These are phyloP conservation scores for Scylla paramamosain DNA, from an alignment of 1,140 invertebrate genomes.

Conservation along the genomic window DNA sequence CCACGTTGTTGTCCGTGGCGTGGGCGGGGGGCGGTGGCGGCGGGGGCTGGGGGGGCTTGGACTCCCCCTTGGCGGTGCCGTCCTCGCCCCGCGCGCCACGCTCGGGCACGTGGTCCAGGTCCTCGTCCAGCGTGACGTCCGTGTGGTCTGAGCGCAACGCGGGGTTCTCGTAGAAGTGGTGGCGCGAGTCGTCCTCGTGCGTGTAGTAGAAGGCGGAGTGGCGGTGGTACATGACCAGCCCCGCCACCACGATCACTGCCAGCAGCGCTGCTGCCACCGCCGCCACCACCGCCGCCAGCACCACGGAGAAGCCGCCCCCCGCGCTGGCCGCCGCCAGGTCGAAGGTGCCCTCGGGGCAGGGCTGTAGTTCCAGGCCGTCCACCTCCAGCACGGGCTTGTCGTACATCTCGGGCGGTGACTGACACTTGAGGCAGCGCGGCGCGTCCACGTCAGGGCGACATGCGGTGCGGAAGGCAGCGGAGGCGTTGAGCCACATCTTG, in stretches of 20 bases:
- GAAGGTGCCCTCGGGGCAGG: constrained; percentile 76
- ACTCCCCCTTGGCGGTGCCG: background rate
- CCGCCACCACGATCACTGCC: constrained; percentile 78
- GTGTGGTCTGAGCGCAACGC: constrained; percentile 78
- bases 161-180: constrained; percentile 77
- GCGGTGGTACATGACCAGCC: constrained; percentile 82
- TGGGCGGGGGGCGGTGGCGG: constrained; percentile 29
- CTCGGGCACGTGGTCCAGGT: constrained; percentile 76
- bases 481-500: constrained; percentile 79
- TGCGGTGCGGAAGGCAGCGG: constrained; percentile 72
- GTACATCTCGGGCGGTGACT: constrained; percentile 76
- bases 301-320: constrained; percentile 70
- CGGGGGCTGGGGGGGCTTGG: background rate
- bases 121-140: constrained; percentile 78
- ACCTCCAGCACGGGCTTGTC: constrained; percentile 77
- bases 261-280: constrained; percentile 79
- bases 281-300: constrained; percentile 79
- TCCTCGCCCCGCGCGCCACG: constrained; percentile 47
- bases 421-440: constrained; percentile 76
- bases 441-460: constrained; percentile 76
- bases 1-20: constrained; percentile 55
- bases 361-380: constrained; percentile 75
- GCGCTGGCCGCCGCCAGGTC: constrained; percentile 71
- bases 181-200: constrained; percentile 84
- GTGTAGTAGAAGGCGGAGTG: constrained; percentile 88